These are phyloP conservation scores for Auanema freiburgensis DNA, from an alignment of 2,888 invertebrate species.

Conservation along the genomic window DNA sequence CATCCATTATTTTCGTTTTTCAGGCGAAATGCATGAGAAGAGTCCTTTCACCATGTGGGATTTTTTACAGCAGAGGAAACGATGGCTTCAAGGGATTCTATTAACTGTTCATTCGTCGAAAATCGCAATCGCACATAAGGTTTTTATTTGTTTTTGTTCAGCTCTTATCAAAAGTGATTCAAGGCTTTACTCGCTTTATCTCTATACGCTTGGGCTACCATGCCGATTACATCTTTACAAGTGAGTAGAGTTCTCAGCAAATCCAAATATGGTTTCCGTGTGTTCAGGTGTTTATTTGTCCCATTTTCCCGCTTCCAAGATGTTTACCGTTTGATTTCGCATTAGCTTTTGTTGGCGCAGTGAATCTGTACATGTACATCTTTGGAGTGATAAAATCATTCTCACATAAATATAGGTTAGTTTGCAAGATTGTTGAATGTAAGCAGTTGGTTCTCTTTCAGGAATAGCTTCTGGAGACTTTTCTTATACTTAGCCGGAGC, in stretches of 20 bases:
- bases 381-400: slow-evolving; percentile 97
- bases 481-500: slow-evolving; percentile 73
- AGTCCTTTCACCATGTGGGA: slow-evolving; percentile 92
- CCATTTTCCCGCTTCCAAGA: slow-evolving; percentile 79
- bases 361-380: slow-evolving; percentile 94
- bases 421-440: background rate
- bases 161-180: background rate
- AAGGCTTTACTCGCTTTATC: slow-evolving; percentile 81
- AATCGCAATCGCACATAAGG: slow-evolving; percentile 59
- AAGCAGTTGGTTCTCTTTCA: slow-evolving; percentile 29
- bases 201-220: slow-evolving; percentile 92
- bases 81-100: slow-evolving; percentile 78
- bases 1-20: slow-evolving; percentile 9
- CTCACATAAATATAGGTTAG: slow-evolving; percentile 69
- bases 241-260: slow-evolving; percentile 65
- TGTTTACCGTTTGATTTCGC: slow-evolving; percentile 78
- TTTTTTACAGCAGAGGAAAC: slow-evolving; percentile 90
- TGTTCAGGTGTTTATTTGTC: slow-evolving; percentile 71
- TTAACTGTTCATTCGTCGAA: slow-evolving; percentile 66
- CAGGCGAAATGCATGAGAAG: slow-evolving; percentile 94
- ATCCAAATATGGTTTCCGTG: background rate
- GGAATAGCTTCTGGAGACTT: slow-evolving; percentile 55
- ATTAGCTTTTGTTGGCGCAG: slow-evolving; percentile 87
- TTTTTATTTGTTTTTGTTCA: slow-evolving; percentile 16
- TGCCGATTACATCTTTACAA: slow-evolving; percentile 89